Evolutionary conservation across 1,140 invertebrate genomes (phyloP), one percentile per base, ranked within the genome.

Genomic region (Lasaia peninsularis): DNA sequence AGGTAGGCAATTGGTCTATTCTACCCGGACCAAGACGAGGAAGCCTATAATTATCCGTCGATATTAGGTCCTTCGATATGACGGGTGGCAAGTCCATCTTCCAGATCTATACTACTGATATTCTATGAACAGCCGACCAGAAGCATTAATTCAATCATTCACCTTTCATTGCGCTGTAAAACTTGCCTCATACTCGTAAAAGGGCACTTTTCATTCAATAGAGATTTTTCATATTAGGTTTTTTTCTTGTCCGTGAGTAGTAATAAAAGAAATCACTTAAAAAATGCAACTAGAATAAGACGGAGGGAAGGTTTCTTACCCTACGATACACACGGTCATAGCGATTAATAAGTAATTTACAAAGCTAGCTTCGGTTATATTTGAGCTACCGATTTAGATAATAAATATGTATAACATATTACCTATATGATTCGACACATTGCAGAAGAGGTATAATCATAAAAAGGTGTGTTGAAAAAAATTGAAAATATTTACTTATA

Each of bases 181-280:
- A 65, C 53, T 50, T 20, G 16, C 58, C 49, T 75, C 78, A 71
- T 86, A 83, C 49, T 75, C 78, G 72, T 86, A 83, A 83, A 83
- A 71, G 53, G 75, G 67, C 73, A 75, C 80, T 84, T 81, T 80
- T 65, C 76, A 72, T 57, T 56, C 34, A 63, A 67, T 69, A 75
- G 68, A 54, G 71, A 77, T 74, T 79, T 72, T 78, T 84, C 78
- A 84, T 76, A 78, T 74, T 72, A 63, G 71, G 67, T 70, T 74
- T 74, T 24, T 82, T 76, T 71, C 69, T 65, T 69, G 75, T 76
- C 73, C 79, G 83, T 81, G 80, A 67, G 68, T 58, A 34, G 79
- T 76, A 81, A 86, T 86, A 84, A 86, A 83, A 80, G 80, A 75
- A 81, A 84, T 81, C 79, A 84, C 83, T 86, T 86, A 80, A 81